Conservation (phyloP, 1,140 invertebrate genomes). For the Trypoxylus dichotomus region DNA sequence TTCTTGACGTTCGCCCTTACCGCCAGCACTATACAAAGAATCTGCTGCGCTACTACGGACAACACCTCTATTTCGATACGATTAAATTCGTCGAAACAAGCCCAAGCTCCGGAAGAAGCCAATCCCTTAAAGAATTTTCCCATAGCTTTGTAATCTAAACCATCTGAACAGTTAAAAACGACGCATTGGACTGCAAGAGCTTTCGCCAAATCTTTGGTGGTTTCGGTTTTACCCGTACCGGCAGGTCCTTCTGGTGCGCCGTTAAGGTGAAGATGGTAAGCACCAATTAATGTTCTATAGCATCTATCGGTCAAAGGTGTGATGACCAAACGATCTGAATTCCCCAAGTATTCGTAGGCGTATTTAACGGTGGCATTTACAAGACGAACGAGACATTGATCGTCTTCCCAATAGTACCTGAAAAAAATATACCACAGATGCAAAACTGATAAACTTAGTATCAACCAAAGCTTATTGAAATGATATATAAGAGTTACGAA, state of each 20-base stretch:
- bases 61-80: constrained; percentile 88
- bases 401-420: constrained; percentile 84
- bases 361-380: constrained; percentile 85
- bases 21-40: constrained; percentile 78
- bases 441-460: no score
- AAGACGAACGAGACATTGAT: constrained; percentile 76
- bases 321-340: constrained; percentile 74
- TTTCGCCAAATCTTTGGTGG: constrained; percentile 82
- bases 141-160: constrained; percentile 92
- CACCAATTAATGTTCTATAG: constrained; percentile 85
- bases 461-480: no score
- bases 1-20: constrained; percentile 69
- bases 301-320: constrained; percentile 83
- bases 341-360: constrained; percentile 90
- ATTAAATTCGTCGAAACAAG: constrained; percentile 95
- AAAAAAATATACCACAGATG: background rate
- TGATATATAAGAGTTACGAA: no score
- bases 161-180: constrained; percentile 93
- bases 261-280: constrained; percentile 83
- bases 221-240: constrained; percentile 60
- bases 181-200: constrained; percentile 90
- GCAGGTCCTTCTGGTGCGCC: constrained; percentile 85
- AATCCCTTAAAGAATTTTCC: constrained; percentile 79
- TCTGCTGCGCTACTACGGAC: constrained; percentile 83
- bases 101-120: constrained; percentile 88